A percentile compares a stretch with the other conserved stretches of the same genome.
phyloP scores from a whole-genome alignment of 2,113 vertebrate species.

The Microcebus lehilahytsara region DNA sequence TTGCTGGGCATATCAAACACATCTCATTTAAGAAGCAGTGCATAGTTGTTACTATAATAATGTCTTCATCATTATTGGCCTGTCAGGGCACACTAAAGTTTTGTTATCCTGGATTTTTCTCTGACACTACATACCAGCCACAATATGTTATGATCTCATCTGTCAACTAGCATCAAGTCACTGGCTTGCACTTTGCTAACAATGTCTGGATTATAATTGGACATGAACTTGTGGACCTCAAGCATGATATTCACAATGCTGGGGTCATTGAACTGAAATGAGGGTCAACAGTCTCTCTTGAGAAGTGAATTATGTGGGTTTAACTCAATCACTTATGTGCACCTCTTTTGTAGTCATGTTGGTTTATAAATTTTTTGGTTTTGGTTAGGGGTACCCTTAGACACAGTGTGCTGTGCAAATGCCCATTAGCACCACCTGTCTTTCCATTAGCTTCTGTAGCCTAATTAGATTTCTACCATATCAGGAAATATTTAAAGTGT shows the following conservation, averaged over 20 bases:
- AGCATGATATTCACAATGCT: background rate
- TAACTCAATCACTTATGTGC: background rate
- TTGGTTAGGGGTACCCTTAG: background rate
- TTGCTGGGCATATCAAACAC: background rate
- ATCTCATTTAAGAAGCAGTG: background rate
- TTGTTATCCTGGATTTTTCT: background rate
- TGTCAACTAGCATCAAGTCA: background rate
- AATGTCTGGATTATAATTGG: constrained; percentile 4
- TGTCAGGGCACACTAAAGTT: background rate
- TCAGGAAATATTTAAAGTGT: background rate
- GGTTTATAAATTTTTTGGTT: background rate
- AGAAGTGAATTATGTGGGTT: background rate
- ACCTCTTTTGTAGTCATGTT: constrained; percentile 15
- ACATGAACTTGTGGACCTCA: background rate
- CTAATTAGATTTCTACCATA: constrained; percentile 39
- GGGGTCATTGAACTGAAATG: background rate
- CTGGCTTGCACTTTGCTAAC: background rate
- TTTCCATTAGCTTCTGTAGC: background rate
- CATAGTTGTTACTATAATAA: background rate
- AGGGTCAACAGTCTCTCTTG: background rate
- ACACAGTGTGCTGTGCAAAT: background rate
- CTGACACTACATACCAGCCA: background rate
- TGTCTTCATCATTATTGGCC: background rate
- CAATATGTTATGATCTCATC: background rate
- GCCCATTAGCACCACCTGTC: background rate